Percentiles rank a stretch among this genome's conserved stretches.
phyloP scores from a whole-genome alignment of 2,113 vertebrate genomes.

The Cryptomyrus ogoouensis region DNA sequence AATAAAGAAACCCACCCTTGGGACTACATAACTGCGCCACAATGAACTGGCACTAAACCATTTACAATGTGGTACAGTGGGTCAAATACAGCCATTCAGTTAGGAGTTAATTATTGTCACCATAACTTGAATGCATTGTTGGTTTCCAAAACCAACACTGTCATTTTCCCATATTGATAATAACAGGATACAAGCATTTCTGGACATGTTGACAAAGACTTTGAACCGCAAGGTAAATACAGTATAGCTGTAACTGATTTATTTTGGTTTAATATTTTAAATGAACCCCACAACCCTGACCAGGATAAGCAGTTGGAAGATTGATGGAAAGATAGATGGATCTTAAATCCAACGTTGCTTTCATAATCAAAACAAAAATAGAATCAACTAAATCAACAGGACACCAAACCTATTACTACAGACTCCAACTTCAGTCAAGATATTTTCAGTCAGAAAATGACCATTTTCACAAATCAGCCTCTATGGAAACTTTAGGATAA shows the following conservation, averaged over 20 bases:
- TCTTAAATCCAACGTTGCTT: background rate
- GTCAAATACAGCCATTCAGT: background rate
- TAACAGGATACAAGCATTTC: background rate
- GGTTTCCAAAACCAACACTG: background rate
- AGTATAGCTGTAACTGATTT: background rate
- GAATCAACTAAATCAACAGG: background rate
- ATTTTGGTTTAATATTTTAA: slow-evolving; percentile 2
- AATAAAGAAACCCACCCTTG: background rate
- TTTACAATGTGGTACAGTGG: background rate
- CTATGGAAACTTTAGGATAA: background rate
- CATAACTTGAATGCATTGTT: background rate
- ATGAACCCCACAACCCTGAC: background rate
- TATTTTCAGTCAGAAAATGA: background rate
- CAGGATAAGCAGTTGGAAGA: background rate
- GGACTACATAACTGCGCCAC: background rate
- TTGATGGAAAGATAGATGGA: background rate
- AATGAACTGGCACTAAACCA: background rate
- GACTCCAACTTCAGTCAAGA: background rate
- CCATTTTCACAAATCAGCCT: background rate
- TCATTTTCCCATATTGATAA: background rate
- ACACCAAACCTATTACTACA: background rate
- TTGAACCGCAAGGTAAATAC: background rate
- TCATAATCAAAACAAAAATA: background rate
- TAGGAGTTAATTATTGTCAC: slow-evolving; percentile 4
- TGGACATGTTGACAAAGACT: background rate